These are phyloP conservation scores for Diplodus puntazzo DNA, from an alignment of 2,797 vertebrate species.

Conservation along the genomic window DNA sequence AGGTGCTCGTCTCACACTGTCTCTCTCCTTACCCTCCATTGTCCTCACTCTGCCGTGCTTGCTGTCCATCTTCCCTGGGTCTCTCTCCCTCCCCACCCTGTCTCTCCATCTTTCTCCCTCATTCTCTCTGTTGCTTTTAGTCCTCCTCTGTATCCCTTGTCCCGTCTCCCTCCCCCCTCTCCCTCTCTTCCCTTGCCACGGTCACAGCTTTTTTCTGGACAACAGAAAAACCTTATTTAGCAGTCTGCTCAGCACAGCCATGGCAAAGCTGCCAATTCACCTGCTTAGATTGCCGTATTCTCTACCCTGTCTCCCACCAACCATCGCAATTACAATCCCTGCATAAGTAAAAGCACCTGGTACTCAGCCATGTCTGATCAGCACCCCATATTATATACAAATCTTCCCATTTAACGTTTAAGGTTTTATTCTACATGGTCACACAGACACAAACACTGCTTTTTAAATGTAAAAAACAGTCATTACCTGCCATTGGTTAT, in stretches of 20 bases:
- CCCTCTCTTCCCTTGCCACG: conserved; percentile 42
- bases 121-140: conserved; percentile 38
- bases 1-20: conserved; percentile 70
- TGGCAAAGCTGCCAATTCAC: conserved; percentile 80
- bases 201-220: conserved; percentile 67
- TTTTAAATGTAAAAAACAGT: conserved; percentile 36
- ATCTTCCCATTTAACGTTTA: conserved; percentile 16
- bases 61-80: conserved; percentile 49
- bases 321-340: conserved; percentile 72
- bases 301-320: conserved; percentile 67
- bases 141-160: conserved; percentile 29
- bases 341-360: conserved; percentile 71
- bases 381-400: conserved; percentile 40
- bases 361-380: conserved; percentile 59
- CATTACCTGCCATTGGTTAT: conserved; percentile 45
- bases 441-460: conserved; percentile 30
- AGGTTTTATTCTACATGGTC: conserved; percentile 37
- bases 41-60: conserved; percentile 57
- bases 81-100: conserved; percentile 24
- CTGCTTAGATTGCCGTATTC: conserved; percentile 76
- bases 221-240: conserved; percentile 79
- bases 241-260: conserved; percentile 74
- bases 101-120: conserved; percentile 34
- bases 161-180: conserved; percentile 20
- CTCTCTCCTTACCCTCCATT: conserved; percentile 62